phyloP scores from a whole-genome alignment of 1,140 invertebrate species.

The Brachionus plicatilis region DNA sequence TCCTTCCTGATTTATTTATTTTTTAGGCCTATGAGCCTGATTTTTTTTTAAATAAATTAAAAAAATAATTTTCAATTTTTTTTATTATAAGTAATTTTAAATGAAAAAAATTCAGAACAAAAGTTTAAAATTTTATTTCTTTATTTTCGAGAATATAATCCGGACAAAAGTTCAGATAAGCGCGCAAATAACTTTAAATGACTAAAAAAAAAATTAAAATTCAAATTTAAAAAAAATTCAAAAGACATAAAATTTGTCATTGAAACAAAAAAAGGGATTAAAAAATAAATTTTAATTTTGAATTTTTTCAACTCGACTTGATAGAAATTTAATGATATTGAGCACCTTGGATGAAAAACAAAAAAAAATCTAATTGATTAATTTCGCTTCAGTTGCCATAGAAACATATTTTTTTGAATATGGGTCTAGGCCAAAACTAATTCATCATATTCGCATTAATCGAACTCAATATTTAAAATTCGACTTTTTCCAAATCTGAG shows the following conservation, averaged over 20 bases:
- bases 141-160: no score
- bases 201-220: no score
- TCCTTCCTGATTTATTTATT: no score
- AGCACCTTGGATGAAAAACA: neutral
- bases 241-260: neutral
- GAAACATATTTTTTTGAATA: neutral
- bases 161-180: no score
- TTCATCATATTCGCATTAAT: conserved; percentile 1
- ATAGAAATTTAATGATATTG: neutral
- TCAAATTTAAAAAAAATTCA: neutral
- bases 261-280: neutral
- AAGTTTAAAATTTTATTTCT: no score
- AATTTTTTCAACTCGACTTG: neutral
- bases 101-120: no score
- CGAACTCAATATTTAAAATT: neutral
- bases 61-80: no score
- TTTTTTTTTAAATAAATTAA: no score
- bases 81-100: no score
- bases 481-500: neutral
- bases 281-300: neutral
- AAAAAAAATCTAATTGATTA: neutral
- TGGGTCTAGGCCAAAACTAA: neutral
- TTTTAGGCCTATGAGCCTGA: no score
- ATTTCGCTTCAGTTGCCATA: conserved; percentile 3
- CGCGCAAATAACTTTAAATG: no score